A percentile compares a stretch with the other conserved stretches of the same genome.
phyloP scores from a whole-genome alignment of 2,888 invertebrate genomes.

The Magallana nippona region DNA sequence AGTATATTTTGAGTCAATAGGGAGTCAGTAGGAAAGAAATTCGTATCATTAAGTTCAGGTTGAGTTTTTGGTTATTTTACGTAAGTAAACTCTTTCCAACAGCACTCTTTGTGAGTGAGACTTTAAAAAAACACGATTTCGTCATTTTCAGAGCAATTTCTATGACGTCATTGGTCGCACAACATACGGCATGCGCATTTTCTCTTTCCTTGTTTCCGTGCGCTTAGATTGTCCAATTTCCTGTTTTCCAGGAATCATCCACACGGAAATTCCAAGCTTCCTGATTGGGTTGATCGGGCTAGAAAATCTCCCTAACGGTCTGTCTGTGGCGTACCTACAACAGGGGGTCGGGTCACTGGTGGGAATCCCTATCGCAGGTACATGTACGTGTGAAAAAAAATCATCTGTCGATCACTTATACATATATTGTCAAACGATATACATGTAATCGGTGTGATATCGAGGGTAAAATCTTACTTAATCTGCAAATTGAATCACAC shows the following conservation, averaged over 20 bases:
- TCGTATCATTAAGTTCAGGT: no score
- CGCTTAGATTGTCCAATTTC: neutral
- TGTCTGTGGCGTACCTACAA: neutral
- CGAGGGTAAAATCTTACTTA: no score
- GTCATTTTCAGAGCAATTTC: neutral
- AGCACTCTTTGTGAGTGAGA: no score
- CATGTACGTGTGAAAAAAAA: no score
- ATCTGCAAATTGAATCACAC: no score
- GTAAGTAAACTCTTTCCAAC: no score
- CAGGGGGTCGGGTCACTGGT: slow-evolving; percentile 12
- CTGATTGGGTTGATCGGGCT: neutral
- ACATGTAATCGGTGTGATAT: no score
- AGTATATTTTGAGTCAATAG: no score
- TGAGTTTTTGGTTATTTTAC: no score
- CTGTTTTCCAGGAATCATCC: neutral
- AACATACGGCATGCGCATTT: neutral
- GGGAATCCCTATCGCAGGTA: slow-evolving; percentile 17
- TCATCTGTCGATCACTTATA: no score
- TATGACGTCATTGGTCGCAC: neutral
- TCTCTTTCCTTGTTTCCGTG: neutral
- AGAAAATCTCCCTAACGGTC: neutral
- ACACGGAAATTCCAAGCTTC: neutral
- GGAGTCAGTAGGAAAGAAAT: no score
- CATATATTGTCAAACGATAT: no score
- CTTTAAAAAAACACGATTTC: neutral